Evolutionary conservation across 2,888 invertebrate genomes (phyloP), one percentile per base, ranked within the genome.

Genomic region (Hypselothyrea guttata): DNA sequence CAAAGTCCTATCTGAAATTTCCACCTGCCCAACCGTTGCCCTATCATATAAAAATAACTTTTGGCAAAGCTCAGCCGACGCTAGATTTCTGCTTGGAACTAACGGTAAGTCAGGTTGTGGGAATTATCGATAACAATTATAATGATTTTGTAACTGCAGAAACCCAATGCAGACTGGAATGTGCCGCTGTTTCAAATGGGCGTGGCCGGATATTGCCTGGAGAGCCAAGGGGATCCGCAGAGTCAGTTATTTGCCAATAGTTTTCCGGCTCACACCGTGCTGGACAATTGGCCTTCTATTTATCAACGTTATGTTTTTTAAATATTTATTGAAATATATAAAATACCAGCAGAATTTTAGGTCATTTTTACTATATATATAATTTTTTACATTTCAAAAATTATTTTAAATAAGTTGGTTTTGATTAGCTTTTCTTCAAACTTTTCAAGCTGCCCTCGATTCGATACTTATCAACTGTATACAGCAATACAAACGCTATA

Each of bases 211-310:
- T 91, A 91, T 69, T 91, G 90, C 63, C 86, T 91, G 4, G 91
- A 91, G 56, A 88, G 90, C 44, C 68, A 84, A 1, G 89, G 90
- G 45, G 91, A 91, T 7, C 79, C 84, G 3, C 87, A 89, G 16
- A 91, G 90, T 66, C 54, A 87, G 27, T 69, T 86, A 1, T 90
- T 92, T 56, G 74, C 92, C 30, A 75, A 86, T 1, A 85, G 89
- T 54, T 91, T 92, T 71, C 92, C 92, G 0, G 70, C 88, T 4
- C 92, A 91, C 90, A 87, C 91, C 0, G 90, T 90, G 75, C 84
- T 91, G 2, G 88, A 89, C 57, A 88, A 91, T 31, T 92, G 91
- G 90, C 88, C 92, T 12, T 91, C 91, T 33, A 88, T 88, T 12
- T 92, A 91, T 70, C 88, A 90, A 63, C 72, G 85, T 52, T 86